These are phyloP conservation scores for Calcarius ornatus DNA, from an alignment of 2,113 vertebrate species.

Conservation along the genomic window DNA sequence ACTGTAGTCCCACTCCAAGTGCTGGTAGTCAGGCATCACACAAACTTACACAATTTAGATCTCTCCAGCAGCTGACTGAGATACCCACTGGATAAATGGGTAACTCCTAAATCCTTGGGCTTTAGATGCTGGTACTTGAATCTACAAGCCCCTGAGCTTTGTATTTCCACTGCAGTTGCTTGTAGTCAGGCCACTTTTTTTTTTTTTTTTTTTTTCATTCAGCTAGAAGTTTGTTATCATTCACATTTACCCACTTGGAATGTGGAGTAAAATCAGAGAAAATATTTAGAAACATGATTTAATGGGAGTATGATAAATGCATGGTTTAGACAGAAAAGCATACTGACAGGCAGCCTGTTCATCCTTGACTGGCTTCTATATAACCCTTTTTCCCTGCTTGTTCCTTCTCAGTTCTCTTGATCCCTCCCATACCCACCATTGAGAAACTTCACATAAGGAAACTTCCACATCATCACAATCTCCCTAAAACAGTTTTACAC, in stretches of 20 bases:
- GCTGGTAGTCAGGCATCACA: not conserved
- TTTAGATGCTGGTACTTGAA: not conserved
- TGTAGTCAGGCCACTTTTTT: not conserved
- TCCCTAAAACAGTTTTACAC: not conserved
- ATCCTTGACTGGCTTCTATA: not conserved
- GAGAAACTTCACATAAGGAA: not conserved
- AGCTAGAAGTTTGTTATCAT: not conserved
- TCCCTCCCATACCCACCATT: not conserved
- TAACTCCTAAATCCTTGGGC: not conserved
- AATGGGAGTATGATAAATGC: not conserved
- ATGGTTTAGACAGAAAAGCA: not conserved
- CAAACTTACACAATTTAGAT: not conserved
- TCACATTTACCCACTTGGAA: not conserved
- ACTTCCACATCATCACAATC: not conserved
- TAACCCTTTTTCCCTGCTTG: not conserved
- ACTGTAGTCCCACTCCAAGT: not conserved
- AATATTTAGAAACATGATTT: not conserved
- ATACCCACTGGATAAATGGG: not conserved
- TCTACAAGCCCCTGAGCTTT: not conserved
- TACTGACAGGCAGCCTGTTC: not conserved
- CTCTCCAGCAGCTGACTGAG: not conserved
- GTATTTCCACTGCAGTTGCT: not conserved
- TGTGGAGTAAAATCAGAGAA: not conserved
- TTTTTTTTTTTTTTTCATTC: not conserved
- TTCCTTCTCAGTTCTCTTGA: not conserved